Conservation (phyloP, 2,113 vertebrate species). For the Rhizomys pruinosus region DNA sequence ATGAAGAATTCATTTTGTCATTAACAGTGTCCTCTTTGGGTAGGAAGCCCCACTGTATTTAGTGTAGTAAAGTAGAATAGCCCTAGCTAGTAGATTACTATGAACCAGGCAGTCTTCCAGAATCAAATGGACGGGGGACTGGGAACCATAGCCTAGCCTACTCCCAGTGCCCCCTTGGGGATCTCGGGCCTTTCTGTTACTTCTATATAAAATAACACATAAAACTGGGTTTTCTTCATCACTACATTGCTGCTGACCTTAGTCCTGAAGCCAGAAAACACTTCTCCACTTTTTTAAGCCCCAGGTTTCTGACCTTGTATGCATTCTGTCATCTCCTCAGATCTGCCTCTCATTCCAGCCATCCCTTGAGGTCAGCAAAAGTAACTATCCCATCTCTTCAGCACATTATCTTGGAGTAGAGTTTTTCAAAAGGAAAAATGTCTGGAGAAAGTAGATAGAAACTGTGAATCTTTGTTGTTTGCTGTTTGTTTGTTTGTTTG, state of each 20-base stretch:
- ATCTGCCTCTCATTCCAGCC: background rate
- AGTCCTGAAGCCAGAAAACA: slow-evolving; percentile 14
- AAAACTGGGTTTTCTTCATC: background rate
- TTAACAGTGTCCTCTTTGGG: slow-evolving; percentile 65
- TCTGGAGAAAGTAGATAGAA: too few relatives aligned
- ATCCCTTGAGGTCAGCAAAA: background rate
- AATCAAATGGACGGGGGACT: background rate
- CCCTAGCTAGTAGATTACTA: slow-evolving; percentile 49
- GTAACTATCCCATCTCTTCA: background rate
- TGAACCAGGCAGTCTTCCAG: slow-evolving; percentile 35
- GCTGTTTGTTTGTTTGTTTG: too few relatives aligned
- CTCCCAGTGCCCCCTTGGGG: slow-evolving; percentile 10
- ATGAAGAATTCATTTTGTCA: slow-evolving; percentile 45
- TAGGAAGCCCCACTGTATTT: slow-evolving; percentile 54
- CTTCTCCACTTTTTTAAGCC: slow-evolving; percentile 36
- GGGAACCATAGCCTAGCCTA: slow-evolving; percentile 12
- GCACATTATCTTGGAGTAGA: background rate
- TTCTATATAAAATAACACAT: slow-evolving; percentile 38
- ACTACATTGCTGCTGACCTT: slow-evolving; percentile 51
- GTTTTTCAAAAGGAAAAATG: too few relatives aligned
- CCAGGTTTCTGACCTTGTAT: slow-evolving; percentile 25
- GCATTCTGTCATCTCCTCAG: background rate
- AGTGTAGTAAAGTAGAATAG: slow-evolving; percentile 45
- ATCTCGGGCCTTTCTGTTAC: background rate
- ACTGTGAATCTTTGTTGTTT: too few relatives aligned